A percentile compares a stretch with the other conserved stretches of the same genome.
Evolutionary conservation across 2,113 vertebrate genomes (phyloP).

Genomic region (Donacobius atricapilla): DNA sequence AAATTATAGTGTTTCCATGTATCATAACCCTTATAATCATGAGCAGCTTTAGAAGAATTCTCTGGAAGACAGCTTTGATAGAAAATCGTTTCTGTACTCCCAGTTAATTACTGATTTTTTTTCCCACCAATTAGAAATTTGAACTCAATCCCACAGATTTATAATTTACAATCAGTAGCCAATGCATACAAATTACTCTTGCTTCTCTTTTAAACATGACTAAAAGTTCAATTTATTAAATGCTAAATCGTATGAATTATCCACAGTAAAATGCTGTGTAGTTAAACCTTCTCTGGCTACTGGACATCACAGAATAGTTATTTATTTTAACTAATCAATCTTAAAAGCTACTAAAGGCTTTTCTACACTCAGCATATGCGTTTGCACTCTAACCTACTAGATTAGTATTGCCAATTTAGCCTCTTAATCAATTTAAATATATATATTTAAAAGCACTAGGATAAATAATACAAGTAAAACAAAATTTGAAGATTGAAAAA

Average conservation of each 20-base stretch:
- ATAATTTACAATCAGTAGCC: slow-evolving; percentile 66
- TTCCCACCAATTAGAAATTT: slow-evolving; percentile 67
- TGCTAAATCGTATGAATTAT: slow-evolving; percentile 52
- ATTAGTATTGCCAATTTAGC: slow-evolving; percentile 15
- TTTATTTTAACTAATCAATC: slow-evolving; percentile 58
- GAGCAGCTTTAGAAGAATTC: slow-evolving; percentile 64
- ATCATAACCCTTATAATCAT: slow-evolving; percentile 52
- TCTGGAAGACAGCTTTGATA: slow-evolving; percentile 65
- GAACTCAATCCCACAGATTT: slow-evolving; percentile 70
- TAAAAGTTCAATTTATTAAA: slow-evolving; percentile 64
- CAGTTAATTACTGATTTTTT: slow-evolving; percentile 69
- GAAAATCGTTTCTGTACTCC: slow-evolving; percentile 63
- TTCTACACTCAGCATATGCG: slow-evolving; percentile 39
- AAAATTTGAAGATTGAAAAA: neutral
- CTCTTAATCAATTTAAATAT: slow-evolving; percentile 39
- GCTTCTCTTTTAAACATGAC: slow-evolving; percentile 50
- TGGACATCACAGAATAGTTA: slow-evolving; percentile 43
- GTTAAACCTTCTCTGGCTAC: slow-evolving; percentile 19
- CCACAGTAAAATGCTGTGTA: slow-evolving; percentile 44
- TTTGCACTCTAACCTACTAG: slow-evolving; percentile 41
- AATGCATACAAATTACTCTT: slow-evolving; percentile 61
- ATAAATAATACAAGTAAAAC: slow-evolving; percentile 34
- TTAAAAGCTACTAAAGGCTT: slow-evolving; percentile 38
- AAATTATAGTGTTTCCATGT: slow-evolving; percentile 61
- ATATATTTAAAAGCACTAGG: neutral